Evolutionary conservation across 2,888 invertebrate species (phyloP), one percentile per base, ranked within the genome.

Genomic region (Epinotia ramella): DNA sequence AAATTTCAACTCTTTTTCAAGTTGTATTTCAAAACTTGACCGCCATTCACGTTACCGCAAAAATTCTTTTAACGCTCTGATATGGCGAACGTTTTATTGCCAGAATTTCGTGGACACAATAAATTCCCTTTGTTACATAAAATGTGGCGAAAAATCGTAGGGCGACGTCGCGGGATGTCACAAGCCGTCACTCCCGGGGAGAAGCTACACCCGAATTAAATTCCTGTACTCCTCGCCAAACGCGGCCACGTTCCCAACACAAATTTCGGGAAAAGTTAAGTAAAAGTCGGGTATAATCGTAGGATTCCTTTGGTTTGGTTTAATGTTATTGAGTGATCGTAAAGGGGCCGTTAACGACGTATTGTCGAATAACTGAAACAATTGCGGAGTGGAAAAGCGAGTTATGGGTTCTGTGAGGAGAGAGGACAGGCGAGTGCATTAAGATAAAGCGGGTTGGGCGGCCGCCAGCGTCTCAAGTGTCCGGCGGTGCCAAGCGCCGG

Each of bases 381-480:
- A 91, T 89, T 82, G 88, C 81, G 78, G 79, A 88, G 90, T 88
- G 84, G 88, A 88, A 88, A 88, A 86, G 85, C 87, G 84, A 91
- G 91, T 91, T 89, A 90, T 88, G 86, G 85, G 80, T 82, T 85
- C 79, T 85, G 86, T 86, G 88, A 91, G 84, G 86, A 84, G 83
- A 89, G 86, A 83, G 86, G 90, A 91, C 90, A 88, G 87, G 86
- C 87, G 87, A 91, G 90, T 90, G 88, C 90, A 93, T 91, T 93
- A 91, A 93, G 92, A 92, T 90, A 91, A 91, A 92, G 88, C 89
- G 89, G 81, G 83, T 92, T 93, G 93, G 93, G 91, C 86, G 84
- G 80, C 80, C 81, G 93, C 92, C 94, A 93, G 89, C 89, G 89
- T 91, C 92, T 93, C 90, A 87, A 93, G 93, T 92, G 89, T 88